Conservation (phyloP, 2,113 vertebrate species). For the Cnemophilus loriae region DNA sequence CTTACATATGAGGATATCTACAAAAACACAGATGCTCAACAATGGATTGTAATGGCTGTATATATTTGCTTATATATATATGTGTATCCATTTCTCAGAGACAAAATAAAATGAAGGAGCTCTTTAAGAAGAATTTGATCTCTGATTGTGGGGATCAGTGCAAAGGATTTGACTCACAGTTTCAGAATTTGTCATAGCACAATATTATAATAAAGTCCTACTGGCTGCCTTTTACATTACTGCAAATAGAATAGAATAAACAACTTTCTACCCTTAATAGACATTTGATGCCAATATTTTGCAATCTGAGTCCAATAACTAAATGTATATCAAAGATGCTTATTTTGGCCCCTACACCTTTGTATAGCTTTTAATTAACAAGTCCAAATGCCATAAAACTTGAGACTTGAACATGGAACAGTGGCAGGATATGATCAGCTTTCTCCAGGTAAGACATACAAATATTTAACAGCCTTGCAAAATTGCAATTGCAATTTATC, state of each 20-base stretch:
- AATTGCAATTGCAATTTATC: slow-evolving; percentile 14
- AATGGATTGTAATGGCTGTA: not conserved
- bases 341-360: slow-evolving; percentile 21
- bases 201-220: not conserved
- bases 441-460: slow-evolving; percentile 9
- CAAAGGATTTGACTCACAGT: slow-evolving; percentile 29
- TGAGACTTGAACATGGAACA: slow-evolving; percentile 46
- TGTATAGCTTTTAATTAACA: slow-evolving; percentile 23
- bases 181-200: not conserved
- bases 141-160: slow-evolving; percentile 24
- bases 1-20: slow-evolving; percentile 51
- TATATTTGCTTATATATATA: not conserved
- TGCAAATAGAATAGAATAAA: slow-evolving; percentile 10
- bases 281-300: not conserved
- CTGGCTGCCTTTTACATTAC: not conserved
- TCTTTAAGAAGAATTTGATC: not conserved
- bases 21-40: slow-evolving; percentile 50
- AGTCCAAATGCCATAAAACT: slow-evolving; percentile 33
- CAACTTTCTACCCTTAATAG: not conserved
- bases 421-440: not conserved
- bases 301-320: not conserved
- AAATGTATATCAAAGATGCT: not conserved
- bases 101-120: not conserved
- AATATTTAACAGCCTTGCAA: slow-evolving; percentile 30
- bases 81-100: slow-evolving; percentile 2